A percentile compares a stretch with the other conserved stretches of the same genome.
Evolutionary conservation across 2,113 vertebrate genomes (phyloP).

Genomic region (Phaethornis superciliosus): DNA sequence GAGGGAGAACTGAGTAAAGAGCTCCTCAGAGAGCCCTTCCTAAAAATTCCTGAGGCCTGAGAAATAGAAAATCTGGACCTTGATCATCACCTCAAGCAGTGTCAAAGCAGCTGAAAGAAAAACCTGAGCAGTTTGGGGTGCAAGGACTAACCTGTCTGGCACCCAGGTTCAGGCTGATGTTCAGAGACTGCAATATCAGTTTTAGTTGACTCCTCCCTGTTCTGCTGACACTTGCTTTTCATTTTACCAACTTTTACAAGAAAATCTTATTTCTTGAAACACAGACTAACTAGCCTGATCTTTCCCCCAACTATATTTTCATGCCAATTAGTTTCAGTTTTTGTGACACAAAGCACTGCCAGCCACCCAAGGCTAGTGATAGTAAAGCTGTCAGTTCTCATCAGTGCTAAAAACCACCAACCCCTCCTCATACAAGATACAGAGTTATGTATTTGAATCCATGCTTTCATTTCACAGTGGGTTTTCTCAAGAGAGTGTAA

Average conservation of each 20-base stretch:
- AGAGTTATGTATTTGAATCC: background rate
- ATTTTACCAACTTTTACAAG: background rate
- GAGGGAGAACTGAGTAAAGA: background rate
- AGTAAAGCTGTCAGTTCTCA: background rate
- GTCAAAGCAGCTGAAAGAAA: background rate
- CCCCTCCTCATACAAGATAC: background rate
- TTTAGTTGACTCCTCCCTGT: background rate
- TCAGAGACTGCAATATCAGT: background rate
- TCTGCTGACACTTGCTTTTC: background rate
- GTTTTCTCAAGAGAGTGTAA: background rate
- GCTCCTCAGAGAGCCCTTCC: background rate
- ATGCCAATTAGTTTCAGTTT: background rate
- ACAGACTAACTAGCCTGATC: background rate
- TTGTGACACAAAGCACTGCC: background rate
- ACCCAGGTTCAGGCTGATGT: background rate
- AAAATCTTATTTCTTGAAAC: background rate
- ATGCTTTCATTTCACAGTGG: background rate
- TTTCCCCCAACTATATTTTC: background rate
- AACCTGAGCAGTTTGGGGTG: background rate
- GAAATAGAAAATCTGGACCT: background rate
- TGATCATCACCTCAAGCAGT: background rate
- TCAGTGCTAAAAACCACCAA: background rate
- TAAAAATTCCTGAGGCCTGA: accelerated
- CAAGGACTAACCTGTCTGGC: background rate
- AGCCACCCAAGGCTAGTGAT: background rate